Percentiles rank a stretch among this genome's conserved stretches.
These are phyloP conservation scores for Varanus salvator DNA, from an alignment of 2,113 vertebrate genomes.

Conservation along the genomic window DNA sequence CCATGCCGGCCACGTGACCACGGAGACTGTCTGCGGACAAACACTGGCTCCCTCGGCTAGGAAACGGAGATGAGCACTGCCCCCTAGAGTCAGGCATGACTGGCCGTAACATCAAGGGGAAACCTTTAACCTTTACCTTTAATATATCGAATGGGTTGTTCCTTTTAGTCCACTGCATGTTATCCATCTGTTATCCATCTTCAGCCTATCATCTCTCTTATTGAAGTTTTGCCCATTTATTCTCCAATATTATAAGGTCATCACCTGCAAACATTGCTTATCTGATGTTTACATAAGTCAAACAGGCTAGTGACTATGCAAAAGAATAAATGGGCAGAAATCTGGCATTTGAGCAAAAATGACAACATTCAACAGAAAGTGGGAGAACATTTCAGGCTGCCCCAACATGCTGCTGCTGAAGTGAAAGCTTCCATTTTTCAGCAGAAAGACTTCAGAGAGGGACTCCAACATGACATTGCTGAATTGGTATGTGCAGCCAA, in stretches of 20 bases:
- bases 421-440: background rate
- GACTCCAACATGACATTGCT: background rate
- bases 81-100: too few relatives aligned
- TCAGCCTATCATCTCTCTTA: slow-evolving; percentile 12
- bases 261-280: background rate
- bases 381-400: background rate
- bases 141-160: slow-evolving; percentile 31
- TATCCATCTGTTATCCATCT: slow-evolving; percentile 28
- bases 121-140: too few relatives aligned
- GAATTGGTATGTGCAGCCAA: background rate
- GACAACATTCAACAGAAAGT: background rate
- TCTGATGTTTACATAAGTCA: background rate
- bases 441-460: background rate
- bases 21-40: too few relatives aligned
- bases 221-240: slow-evolving; percentile 20
- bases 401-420: background rate
- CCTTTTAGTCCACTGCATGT: slow-evolving; percentile 54
- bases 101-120: too few relatives aligned
- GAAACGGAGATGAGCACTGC: too few relatives aligned
- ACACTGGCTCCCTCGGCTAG: too few relatives aligned
- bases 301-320: background rate
- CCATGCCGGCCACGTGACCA: too few relatives aligned
- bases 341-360: background rate
- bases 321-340: background rate
- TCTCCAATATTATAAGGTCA: background rate